phyloP scores from a whole-genome alignment of 1,140 invertebrate genomes.

The Protaetia brevitarsis region DNA sequence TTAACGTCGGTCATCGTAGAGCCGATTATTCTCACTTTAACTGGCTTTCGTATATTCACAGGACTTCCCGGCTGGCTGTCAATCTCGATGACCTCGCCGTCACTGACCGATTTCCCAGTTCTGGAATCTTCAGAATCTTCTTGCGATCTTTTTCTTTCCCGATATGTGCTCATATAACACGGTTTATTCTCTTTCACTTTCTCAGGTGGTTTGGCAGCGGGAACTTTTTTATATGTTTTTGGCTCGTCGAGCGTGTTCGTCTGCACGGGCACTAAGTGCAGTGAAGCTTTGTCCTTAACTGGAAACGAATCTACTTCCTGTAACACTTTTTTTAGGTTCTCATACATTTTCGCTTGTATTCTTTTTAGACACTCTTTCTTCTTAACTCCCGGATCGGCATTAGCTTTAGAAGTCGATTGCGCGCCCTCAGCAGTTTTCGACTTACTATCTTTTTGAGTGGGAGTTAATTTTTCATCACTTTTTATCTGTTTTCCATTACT shows the following conservation, averaged over 20 bases:
- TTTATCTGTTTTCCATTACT: neutral
- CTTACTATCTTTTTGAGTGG: neutral
- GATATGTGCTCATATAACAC: neutral
- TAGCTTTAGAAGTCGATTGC: neutral
- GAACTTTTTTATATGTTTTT: neutral
- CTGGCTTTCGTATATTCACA: too few relatives aligned
- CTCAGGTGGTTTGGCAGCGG: neutral
- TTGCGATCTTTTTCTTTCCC: neutral
- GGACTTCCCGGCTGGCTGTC: neutral
- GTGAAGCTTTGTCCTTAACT: neutral
- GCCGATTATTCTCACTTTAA: too few relatives aligned
- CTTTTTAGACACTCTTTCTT: conserved; percentile 3
- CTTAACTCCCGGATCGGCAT: neutral
- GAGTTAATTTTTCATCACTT: neutral
- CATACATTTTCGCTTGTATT: neutral
- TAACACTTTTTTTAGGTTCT: neutral
- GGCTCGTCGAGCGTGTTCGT: neutral
- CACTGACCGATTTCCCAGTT: neutral
- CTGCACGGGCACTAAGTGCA: neutral
- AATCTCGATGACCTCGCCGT: neutral
- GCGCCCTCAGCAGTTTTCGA: neutral
- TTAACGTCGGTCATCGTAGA: too few relatives aligned
- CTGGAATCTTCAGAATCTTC: neutral
- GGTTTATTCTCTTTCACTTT: neutral
- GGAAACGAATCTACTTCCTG: conserved; percentile 2